Conservation (phyloP, 2,797 vertebrate genomes). For the Nasua narica region DNA sequence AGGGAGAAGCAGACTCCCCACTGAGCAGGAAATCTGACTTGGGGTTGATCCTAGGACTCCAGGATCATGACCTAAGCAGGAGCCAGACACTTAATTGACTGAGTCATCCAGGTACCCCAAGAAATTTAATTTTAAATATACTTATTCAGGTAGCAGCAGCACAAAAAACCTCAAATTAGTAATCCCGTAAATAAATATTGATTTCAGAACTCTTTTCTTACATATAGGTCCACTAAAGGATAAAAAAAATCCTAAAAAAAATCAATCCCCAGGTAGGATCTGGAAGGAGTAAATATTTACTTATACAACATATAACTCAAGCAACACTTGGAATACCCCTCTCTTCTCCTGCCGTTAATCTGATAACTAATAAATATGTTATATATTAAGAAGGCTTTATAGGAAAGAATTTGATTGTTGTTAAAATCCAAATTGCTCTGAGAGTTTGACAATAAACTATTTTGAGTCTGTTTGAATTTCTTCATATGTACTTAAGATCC, state of each 20-base stretch:
- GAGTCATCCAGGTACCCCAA: no score
- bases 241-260: not conserved
- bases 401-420: not conserved
- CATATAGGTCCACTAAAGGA: not conserved
- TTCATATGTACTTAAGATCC: not conserved
- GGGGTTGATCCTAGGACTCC: no score
- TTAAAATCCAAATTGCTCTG: not conserved
- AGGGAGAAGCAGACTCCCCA: no score
- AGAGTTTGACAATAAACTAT: not conserved
- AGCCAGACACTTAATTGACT: no score
- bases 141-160: not conserved
- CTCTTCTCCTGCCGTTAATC: not conserved
- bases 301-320: not conserved
- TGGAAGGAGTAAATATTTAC: not conserved
- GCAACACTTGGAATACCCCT: not conserved
- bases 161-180: not conserved
- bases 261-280: not conserved
- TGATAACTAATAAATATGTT: not conserved
- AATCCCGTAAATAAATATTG: not conserved
- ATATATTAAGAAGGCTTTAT: not conserved
- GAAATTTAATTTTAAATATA: not conserved
- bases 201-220: conserved; percentile 4
- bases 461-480: not conserved
- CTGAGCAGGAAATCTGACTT: no score
- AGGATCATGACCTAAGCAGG: no score